These are phyloP conservation scores for Xestoiulus laeticollis DNA, from an alignment of 2,888 invertebrate species.

Conservation along the genomic window DNA sequence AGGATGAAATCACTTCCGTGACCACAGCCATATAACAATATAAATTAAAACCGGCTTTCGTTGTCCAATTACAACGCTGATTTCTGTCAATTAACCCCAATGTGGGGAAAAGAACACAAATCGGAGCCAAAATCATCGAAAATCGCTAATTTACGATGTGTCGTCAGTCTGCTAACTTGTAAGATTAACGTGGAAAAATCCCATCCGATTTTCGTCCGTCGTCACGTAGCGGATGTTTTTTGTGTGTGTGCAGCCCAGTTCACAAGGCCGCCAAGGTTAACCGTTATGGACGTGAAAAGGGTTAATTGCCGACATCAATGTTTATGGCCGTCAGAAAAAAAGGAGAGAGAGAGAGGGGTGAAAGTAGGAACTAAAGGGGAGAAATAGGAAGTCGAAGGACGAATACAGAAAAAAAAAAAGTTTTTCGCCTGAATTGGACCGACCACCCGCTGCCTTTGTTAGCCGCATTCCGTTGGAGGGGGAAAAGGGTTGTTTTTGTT, in stretches of 20 bases:
- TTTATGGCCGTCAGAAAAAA: not conserved
- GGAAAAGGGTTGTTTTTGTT: not conserved
- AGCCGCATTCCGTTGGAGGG: not conserved
- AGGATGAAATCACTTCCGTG: too few relatives aligned
- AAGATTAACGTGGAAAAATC: not conserved
- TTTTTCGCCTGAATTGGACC: not conserved
- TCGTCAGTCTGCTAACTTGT: too few relatives aligned
- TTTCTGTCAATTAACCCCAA: too few relatives aligned
- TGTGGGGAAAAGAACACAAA: too few relatives aligned
- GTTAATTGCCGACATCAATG: not conserved
- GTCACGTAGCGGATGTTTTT: not conserved
- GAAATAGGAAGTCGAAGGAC: constrained; percentile 6
- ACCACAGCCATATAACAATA: too few relatives aligned
- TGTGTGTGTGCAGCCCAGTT: not conserved
- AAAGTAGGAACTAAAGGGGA: not conserved
- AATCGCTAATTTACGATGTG: too few relatives aligned
- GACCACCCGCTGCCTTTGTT: not conserved
- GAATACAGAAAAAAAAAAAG: not conserved
- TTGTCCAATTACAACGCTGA: too few relatives aligned
- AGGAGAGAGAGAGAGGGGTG: not conserved
- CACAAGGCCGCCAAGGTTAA: not conserved
- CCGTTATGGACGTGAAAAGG: not conserved
- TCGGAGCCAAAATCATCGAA: too few relatives aligned
- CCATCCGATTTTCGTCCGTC: not conserved
- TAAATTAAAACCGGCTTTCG: too few relatives aligned